phyloP scores from a whole-genome alignment of 2,888 invertebrate genomes.

The Agonopterix arenella region DNA sequence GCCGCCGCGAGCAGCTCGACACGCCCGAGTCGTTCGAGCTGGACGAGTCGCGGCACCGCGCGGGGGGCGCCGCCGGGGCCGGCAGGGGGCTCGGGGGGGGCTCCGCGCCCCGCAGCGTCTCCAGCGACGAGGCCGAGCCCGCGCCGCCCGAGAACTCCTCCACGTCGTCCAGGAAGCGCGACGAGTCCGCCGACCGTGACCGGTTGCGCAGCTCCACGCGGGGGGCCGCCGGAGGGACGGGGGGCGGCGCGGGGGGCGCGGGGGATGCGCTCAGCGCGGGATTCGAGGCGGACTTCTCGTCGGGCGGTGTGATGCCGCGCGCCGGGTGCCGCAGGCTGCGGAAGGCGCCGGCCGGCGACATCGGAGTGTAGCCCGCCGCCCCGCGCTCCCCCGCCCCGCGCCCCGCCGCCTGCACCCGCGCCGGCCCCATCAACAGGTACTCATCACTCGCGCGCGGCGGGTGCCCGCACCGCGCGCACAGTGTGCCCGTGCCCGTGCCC shows the following conservation, averaged over 20 bases:
- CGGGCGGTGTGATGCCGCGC: conserved; percentile 43
- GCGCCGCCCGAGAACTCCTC: conserved; percentile 63
- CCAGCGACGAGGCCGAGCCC: conserved; percentile 66
- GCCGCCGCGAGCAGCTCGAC: conserved; percentile 79
- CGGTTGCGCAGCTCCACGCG: conserved; percentile 39
- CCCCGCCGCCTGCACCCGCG: conserved; percentile 42
- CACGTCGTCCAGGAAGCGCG: conserved; percentile 79
- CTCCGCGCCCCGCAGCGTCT: conserved; percentile 63
- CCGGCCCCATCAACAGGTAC: conserved; percentile 80
- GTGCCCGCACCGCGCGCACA: conserved; percentile 11
- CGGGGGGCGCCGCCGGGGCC: conserved; percentile 69
- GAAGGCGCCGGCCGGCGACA: conserved; percentile 80
- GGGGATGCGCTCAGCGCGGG: conserved; percentile 75
- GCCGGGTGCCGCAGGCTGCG: conserved; percentile 55
- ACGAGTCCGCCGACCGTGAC: conserved; percentile 86
- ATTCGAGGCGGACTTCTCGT: conserved; percentile 82
- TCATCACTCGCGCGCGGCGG: conserved; percentile 54
- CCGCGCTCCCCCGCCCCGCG: conserved; percentile 21
- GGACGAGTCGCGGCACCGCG: conserved; percentile 85
- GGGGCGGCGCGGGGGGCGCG: conserved; percentile 5
- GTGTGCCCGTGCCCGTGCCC: conserved; percentile 6
- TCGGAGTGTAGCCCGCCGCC: conserved; percentile 81
- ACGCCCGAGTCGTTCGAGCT: conserved; percentile 90
- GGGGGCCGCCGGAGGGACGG: conserved; percentile 7
- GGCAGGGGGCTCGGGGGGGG: conserved; percentile 52